Evolutionary conservation across 2,888 invertebrate genomes (phyloP).

Genomic region (Fragum whitleyi): DNA sequence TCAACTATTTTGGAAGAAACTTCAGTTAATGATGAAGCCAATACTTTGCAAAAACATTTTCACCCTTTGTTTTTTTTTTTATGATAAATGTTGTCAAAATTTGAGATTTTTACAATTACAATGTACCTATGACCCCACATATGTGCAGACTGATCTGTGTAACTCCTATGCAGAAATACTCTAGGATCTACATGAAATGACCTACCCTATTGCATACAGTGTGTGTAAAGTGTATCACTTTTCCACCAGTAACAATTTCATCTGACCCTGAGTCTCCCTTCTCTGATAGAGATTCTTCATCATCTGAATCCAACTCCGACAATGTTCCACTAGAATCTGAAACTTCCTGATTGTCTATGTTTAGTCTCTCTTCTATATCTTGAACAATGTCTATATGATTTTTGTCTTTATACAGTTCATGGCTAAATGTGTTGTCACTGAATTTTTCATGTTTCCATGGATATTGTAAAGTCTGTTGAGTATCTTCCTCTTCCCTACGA

Average conservation of each 20-base stretch:
- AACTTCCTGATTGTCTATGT: not conserved
- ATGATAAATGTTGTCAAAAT: no score
- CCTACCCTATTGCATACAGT: no score
- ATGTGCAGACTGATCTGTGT: no score
- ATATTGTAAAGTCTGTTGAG: not conserved
- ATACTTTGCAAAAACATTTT: no score
- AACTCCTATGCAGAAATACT: no score
- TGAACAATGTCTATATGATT: not conserved
- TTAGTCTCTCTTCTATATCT: not conserved
- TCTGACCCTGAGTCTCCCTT: constrained; percentile 27
- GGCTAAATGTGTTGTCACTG: not conserved
- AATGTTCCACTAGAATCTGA: constrained; percentile 7
- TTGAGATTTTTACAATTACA: no score
- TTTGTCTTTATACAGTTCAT: not conserved
- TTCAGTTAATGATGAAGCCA: no score
- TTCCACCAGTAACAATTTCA: constrained; percentile 42
- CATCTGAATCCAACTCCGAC: constrained; percentile 57
- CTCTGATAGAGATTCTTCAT: constrained; percentile 17
- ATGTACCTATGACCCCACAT: no score
- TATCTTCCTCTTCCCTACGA: not conserved
- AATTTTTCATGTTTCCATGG: not conserved
- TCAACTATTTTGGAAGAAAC: no score
- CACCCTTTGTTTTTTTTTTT: no score
- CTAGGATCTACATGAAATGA: no score
- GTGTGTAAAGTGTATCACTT: constrained; percentile 54